Percentiles rank a stretch among this genome's conserved stretches.
phyloP scores from a whole-genome alignment of 2,797 vertebrate species.

The Macrochelys suwanniensis region DNA sequence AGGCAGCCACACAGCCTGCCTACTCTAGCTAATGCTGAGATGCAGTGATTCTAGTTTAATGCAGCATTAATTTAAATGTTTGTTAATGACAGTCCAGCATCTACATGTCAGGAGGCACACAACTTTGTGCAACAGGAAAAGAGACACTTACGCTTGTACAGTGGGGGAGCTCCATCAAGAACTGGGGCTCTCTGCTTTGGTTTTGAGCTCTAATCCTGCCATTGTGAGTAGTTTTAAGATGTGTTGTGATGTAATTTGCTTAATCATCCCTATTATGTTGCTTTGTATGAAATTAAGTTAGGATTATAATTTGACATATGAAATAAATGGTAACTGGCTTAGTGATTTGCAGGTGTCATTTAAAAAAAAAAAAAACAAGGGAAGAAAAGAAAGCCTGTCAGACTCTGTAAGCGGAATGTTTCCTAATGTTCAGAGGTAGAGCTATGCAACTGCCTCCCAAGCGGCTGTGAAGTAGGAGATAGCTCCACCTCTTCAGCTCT shows the following conservation, averaged over 20 bases:
- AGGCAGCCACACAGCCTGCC: not conserved
- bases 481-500: constrained; percentile 38
- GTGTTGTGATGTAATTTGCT: constrained; percentile 77
- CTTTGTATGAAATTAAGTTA: constrained; percentile 65
- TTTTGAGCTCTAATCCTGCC: constrained; percentile 74
- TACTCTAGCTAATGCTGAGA: not conserved
- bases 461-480: not conserved
- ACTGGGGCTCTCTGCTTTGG: constrained; percentile 71
- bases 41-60: constrained; percentile 36
- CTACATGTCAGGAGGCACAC: constrained; percentile 40
- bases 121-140: constrained; percentile 66
- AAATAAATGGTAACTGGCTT: constrained; percentile 73
- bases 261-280: constrained; percentile 76
- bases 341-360: constrained; percentile 71
- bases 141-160: constrained; percentile 72
- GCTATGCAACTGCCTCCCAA: not conserved
- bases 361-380: constrained; percentile 15
- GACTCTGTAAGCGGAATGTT: constrained; percentile 33
- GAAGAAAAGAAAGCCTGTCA: constrained; percentile 59
- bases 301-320: constrained; percentile 75
- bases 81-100: constrained; percentile 52
- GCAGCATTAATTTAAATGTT: constrained; percentile 42
- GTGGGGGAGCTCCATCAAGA: constrained; percentile 70
- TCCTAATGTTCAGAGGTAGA: constrained; percentile 22
- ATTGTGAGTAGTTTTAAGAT: constrained; percentile 75